Evolutionary conservation across 92 coral and sea anemone genomes (phyloP).

Genomic region (Ricordea florida): DNA sequence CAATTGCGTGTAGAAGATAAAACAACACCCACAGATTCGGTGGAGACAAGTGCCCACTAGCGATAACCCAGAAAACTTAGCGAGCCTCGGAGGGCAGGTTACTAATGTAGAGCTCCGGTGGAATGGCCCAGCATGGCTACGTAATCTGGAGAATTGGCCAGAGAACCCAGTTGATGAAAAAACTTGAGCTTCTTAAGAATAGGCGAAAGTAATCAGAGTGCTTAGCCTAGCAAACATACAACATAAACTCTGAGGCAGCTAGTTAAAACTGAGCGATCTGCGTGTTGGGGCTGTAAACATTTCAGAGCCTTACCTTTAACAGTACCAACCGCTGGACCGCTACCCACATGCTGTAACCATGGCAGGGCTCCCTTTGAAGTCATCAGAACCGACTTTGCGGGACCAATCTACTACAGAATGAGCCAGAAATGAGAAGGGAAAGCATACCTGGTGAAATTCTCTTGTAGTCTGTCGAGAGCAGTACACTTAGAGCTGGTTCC

Average conservation of each 20-base stretch:
- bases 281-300: constrained; percentile 58
- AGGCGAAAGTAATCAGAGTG: constrained; percentile 30
- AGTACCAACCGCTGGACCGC: constrained; percentile 54
- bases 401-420: constrained; percentile 8
- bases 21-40: constrained; percentile 33
- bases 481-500: constrained; percentile 1
- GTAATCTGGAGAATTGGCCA: not conserved
- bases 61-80: constrained; percentile 43
- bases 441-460: not conserved
- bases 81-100: constrained; percentile 39
- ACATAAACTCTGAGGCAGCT: constrained; percentile 1
- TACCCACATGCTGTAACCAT: constrained; percentile 35
- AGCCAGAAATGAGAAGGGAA: not conserved
- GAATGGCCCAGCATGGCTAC: constrained; percentile 9
- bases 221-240: constrained; percentile 19
- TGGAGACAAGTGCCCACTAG: constrained; percentile 46
- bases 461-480: constrained; percentile 9
- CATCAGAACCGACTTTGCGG: constrained; percentile 18
- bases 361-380: constrained; percentile 26
- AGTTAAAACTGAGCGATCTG: constrained; percentile 42
- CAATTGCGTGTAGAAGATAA: constrained; percentile 32
- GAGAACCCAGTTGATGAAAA: not conserved
- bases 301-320: constrained; percentile 35
- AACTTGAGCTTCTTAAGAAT: not conserved
- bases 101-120: constrained; percentile 25